Conservation (phyloP, 1,140 invertebrate genomes). For the Zeugodacus cucurbitae region DNA sequence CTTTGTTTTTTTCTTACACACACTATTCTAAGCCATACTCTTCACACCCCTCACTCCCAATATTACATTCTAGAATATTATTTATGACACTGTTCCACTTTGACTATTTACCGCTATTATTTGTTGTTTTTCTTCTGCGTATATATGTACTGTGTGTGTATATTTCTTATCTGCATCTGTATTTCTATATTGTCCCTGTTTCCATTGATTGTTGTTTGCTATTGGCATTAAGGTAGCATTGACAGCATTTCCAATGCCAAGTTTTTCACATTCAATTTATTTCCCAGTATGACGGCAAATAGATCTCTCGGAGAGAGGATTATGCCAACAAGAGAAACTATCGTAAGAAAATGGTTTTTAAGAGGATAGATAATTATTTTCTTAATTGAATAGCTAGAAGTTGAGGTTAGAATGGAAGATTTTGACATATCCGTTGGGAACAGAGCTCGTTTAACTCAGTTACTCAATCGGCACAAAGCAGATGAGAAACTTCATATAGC, state of each 20-base stretch:
- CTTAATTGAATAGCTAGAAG: too few relatives aligned
- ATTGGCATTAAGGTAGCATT: constrained; percentile 6
- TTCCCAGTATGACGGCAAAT: neutral
- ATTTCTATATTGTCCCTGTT: neutral
- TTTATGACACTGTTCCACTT: constrained; percentile 10
- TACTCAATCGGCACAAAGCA: too few relatives aligned
- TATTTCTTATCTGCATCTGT: neutral
- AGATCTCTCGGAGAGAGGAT: too few relatives aligned
- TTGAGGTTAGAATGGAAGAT: too few relatives aligned
- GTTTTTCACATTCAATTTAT: neutral
- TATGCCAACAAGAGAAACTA: too few relatives aligned
- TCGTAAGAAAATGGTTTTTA: too few relatives aligned
- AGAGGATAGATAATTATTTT: too few relatives aligned
- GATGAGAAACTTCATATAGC: too few relatives aligned
- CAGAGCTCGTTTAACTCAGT: too few relatives aligned
- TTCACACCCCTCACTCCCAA: neutral
- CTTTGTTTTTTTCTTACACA: neutral
- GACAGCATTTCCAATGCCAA: constrained; percentile 3
- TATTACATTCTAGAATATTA: neutral
- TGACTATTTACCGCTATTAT: neutral
- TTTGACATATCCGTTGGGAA: too few relatives aligned
- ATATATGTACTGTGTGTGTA: neutral
- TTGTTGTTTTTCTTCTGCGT: neutral
- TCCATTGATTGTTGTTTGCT: neutral
- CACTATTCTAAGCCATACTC: neutral